phyloP scores from a whole-genome alignment of 2,113 vertebrate genomes.

The Myrmecobius fasciatus region DNA sequence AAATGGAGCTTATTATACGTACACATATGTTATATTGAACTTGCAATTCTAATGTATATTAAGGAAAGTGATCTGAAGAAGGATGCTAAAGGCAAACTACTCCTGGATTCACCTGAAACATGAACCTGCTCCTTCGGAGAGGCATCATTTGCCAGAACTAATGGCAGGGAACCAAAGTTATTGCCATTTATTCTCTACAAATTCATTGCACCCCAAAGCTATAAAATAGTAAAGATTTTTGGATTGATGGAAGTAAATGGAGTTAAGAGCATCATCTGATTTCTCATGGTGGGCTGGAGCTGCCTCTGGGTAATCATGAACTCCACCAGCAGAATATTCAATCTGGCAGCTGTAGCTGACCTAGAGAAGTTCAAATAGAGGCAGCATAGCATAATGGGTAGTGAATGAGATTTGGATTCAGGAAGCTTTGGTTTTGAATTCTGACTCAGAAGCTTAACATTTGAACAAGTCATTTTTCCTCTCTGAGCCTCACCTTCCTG shows the following conservation, averaged over 20 bases:
- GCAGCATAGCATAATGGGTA: not conserved
- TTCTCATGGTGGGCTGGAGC: not conserved
- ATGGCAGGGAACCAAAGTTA: not conserved
- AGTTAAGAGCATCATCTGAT: not conserved
- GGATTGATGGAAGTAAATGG: not conserved
- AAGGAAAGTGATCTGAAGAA: not conserved
- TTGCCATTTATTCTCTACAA: not conserved
- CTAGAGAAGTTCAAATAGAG: not conserved
- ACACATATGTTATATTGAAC: no score
- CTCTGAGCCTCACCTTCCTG: not conserved
- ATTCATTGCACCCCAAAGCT: not conserved
- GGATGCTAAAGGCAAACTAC: not conserved
- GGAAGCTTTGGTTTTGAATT: not conserved
- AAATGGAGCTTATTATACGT: not conserved
- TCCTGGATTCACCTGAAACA: not conserved
- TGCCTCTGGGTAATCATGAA: not conserved
- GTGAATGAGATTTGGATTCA: not conserved
- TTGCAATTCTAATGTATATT: not conserved
- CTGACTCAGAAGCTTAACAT: not conserved
- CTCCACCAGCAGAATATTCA: not conserved
- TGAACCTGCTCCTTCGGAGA: not conserved
- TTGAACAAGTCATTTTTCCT: not conserved
- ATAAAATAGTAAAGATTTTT: not conserved
- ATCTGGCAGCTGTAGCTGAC: not conserved
- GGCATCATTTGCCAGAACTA: not conserved